These are phyloP conservation scores for Encarsia formosa DNA, from an alignment of 2,888 invertebrate genomes.

Conservation along the genomic window DNA sequence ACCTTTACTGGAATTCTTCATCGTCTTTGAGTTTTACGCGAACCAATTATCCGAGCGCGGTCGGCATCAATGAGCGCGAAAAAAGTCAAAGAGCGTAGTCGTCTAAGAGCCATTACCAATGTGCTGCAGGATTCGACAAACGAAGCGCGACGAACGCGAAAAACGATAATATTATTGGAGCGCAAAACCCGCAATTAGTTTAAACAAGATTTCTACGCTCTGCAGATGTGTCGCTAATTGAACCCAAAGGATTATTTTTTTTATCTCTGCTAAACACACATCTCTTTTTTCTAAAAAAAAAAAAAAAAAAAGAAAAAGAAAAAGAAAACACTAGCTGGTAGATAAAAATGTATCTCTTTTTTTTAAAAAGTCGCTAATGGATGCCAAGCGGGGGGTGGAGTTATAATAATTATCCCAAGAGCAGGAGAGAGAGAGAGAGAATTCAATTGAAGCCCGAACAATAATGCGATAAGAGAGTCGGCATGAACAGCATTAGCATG, in stretches of 20 bases:
- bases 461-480: constrained; percentile 45
- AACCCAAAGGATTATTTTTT: constrained; percentile 19
- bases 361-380: no score
- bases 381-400: not conserved
- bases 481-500: not conserved
- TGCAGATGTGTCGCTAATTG: constrained; percentile 25
- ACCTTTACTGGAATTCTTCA: constrained; percentile 21
- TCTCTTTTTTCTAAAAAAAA: no score
- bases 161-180: constrained; percentile 27
- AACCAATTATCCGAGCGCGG: constrained; percentile 30
- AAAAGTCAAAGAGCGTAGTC: constrained; percentile 22
- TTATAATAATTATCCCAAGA: constrained; percentile 28
- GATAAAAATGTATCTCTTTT: no score
- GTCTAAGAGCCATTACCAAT: constrained; percentile 7
- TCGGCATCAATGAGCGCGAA: constrained; percentile 29
- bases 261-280: constrained; percentile 10
- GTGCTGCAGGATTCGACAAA: not conserved
- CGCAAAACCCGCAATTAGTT: constrained; percentile 27
- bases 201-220: constrained; percentile 21
- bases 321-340: no score
- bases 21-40: constrained; percentile 25
- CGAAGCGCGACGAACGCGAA: constrained; percentile 19
- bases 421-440: constrained; percentile 34
- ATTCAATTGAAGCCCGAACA: constrained; percentile 47
- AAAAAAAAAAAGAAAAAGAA: no score